Evolutionary conservation across 2,888 invertebrate genomes (phyloP).

Genomic region (Hololepta plana): DNA sequence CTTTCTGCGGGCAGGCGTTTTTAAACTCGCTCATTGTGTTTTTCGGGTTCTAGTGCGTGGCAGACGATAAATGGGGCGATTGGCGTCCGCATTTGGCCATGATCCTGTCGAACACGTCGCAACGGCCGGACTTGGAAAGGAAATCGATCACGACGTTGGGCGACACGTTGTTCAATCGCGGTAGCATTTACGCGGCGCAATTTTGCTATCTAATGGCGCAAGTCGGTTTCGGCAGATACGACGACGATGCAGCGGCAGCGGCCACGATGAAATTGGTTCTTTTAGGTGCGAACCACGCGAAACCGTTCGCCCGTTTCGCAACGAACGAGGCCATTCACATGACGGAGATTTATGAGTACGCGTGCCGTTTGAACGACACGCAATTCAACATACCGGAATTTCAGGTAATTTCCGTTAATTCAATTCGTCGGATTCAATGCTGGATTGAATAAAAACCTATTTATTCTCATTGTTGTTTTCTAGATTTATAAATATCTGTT

Average conservation of each 20-base stretch:
- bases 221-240: slow-evolving; percentile 33
- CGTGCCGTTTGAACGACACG: slow-evolving; percentile 59
- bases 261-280: slow-evolving; percentile 46
- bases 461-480: slow-evolving; percentile 4
- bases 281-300: slow-evolving; percentile 53
- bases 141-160: slow-evolving; percentile 60
- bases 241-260: slow-evolving; percentile 28
- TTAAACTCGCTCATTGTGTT: no score
- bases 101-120: slow-evolving; percentile 72
- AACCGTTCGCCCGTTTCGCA: slow-evolving; percentile 47
- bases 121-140: slow-evolving; percentile 56
- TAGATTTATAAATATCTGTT: slow-evolving; percentile 74
- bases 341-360: slow-evolving; percentile 92
- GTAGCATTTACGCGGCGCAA: slow-evolving; percentile 77
- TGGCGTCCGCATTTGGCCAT: slow-evolving; percentile 96
- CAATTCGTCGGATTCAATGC: background rate
- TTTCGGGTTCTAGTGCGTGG: slow-evolving; percentile 31
- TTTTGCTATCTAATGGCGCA: slow-evolving; percentile 90
- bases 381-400: slow-evolving; percentile 55
- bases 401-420: slow-evolving; percentile 34
- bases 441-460: slow-evolving; percentile 1
- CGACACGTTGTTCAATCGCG: slow-evolving; percentile 51
- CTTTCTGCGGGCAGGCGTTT: no score
- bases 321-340: slow-evolving; percentile 76
- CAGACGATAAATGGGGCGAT: slow-evolving; percentile 69